Conservation (phyloP, 2,113 vertebrate species). For the Pseudolaguvia tuberculata region DNA sequence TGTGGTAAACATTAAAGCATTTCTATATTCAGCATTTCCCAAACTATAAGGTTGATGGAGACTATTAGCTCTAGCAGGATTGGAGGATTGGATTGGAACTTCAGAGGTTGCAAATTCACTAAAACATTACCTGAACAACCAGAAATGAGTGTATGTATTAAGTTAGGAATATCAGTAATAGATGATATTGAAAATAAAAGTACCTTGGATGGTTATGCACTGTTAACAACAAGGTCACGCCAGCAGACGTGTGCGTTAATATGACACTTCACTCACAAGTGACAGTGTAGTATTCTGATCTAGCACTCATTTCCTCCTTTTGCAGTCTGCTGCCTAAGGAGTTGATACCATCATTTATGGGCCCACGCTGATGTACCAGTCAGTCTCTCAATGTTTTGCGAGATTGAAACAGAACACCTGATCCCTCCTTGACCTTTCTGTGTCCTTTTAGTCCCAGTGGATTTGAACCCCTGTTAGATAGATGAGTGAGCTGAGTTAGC, state of each 20-base stretch:
- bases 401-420: constrained; percentile 14
- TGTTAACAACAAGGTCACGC: constrained; percentile 20
- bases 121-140: too few relatives aligned
- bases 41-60: too few relatives aligned
- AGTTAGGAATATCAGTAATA: too few relatives aligned
- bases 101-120: too few relatives aligned
- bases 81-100: too few relatives aligned
- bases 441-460: constrained; percentile 44
- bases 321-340: constrained; percentile 23
- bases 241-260: constrained; percentile 20
- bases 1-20: too few relatives aligned
- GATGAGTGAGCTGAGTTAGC: constrained; percentile 33
- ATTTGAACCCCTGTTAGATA: constrained; percentile 49
- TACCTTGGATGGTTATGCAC: not conserved
- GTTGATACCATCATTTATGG: constrained; percentile 37
- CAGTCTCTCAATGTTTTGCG: constrained; percentile 24
- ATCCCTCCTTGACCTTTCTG: constrained; percentile 6
- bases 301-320: constrained; percentile 16
- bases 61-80: too few relatives aligned
- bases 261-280: constrained; percentile 4
- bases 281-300: not conserved
- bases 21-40: too few relatives aligned
- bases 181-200: too few relatives aligned
- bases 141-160: too few relatives aligned
- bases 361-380: constrained; percentile 31